phyloP scores from a whole-genome alignment of 1,140 invertebrate species.

The Neelides sp. region DNA sequence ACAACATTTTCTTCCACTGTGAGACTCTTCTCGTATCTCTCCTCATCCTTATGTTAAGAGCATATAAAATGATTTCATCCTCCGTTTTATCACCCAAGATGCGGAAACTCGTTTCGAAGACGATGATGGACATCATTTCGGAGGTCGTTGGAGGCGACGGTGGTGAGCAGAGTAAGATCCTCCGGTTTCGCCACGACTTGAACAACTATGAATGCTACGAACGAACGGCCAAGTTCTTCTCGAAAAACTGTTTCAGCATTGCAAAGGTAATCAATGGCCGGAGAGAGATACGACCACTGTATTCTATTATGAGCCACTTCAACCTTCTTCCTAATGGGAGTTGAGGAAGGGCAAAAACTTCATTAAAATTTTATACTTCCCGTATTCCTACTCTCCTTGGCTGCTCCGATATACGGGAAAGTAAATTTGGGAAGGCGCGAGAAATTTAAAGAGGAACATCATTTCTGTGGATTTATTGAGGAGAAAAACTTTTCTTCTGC shows the following conservation, averaged over 20 bases:
- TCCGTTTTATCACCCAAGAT: slow-evolving; percentile 12
- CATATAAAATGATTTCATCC: neutral
- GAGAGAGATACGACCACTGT: too few species aligned
- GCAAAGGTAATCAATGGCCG: slow-evolving; percentile 29
- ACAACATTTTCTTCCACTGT: slow-evolving; percentile 7
- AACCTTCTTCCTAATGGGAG: too few species aligned
- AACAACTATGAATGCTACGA: slow-evolving; percentile 27
- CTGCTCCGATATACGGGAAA: too few species aligned
- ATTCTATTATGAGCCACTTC: too few species aligned
- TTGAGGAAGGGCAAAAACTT: too few species aligned
- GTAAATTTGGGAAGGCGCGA: too few species aligned
- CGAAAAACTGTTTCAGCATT: slow-evolving; percentile 22
- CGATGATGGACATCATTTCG: slow-evolving; percentile 21
- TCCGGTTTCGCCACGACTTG: slow-evolving; percentile 13
- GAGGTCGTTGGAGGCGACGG: slow-evolving; percentile 9
- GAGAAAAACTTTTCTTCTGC: too few species aligned
- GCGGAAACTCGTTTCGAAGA: slow-evolving; percentile 24
- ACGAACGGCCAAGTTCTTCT: slow-evolving; percentile 21
- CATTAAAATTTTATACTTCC: too few species aligned
- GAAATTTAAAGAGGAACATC: too few species aligned
- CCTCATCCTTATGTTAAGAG: neutral
- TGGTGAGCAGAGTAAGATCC: slow-evolving; percentile 9
- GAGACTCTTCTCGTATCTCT: neutral
- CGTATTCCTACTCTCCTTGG: too few species aligned
- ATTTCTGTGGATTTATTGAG: too few species aligned